These are phyloP conservation scores for Mythimna ferrago DNA, from an alignment of 2,888 invertebrate species.

Conservation along the genomic window DNA sequence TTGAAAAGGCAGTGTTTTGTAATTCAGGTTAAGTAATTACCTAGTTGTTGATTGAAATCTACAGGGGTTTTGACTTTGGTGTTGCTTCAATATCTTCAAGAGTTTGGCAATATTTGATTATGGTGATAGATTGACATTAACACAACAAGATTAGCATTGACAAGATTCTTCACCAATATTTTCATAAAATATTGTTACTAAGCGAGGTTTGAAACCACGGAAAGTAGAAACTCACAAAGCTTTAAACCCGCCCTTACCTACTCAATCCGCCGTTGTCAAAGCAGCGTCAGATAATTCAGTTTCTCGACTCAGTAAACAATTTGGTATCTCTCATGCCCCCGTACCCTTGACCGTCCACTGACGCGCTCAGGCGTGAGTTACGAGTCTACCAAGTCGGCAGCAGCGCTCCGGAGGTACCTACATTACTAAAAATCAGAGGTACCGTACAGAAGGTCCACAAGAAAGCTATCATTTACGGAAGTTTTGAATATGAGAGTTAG, in stretches of 20 bases:
- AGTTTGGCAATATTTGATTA: slow-evolving; percentile 8
- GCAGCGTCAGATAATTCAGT: background rate
- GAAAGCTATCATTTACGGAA: background rate
- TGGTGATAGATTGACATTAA: background rate
- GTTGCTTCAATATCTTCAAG: slow-evolving; percentile 10
- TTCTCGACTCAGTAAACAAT: slow-evolving; percentile 30
- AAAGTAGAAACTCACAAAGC: background rate
- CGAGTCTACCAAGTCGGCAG: slow-evolving; percentile 32
- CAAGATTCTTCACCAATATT: background rate
- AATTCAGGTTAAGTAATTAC: slow-evolving; percentile 7
- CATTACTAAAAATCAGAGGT: background rate
- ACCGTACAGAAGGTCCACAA: slow-evolving; percentile 14
- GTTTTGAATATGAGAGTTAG: background rate
- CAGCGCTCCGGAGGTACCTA: slow-evolving; percentile 10
- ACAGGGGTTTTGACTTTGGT: background rate
- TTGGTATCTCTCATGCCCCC: slow-evolving; percentile 20
- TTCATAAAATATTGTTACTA: background rate
- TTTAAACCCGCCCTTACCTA: no score
- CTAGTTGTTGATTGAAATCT: slow-evolving; percentile 22
- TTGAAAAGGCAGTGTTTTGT: slow-evolving; percentile 16
- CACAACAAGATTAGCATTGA: background rate
- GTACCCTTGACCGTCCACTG: slow-evolving; percentile 41
- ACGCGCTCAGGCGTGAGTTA: slow-evolving; percentile 35
- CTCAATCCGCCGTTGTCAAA: background rate
- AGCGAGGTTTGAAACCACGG: background rate